Conservation (phyloP, 2,797 vertebrate species). For the Acanthurus leucopareius region DNA sequence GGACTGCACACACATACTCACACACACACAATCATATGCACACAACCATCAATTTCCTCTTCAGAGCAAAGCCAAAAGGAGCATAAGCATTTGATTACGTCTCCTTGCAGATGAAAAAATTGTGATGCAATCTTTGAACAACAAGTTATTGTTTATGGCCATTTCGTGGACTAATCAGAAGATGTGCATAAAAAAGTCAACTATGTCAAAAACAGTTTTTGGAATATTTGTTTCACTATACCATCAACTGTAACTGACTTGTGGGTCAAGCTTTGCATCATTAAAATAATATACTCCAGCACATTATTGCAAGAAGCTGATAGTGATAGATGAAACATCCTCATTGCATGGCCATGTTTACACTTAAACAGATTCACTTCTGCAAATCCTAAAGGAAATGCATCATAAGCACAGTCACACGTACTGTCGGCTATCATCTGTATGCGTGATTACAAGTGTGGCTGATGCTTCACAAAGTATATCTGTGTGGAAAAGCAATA, state of each 20-base stretch:
- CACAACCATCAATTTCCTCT: slow-evolving; percentile 67
- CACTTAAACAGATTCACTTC: background rate
- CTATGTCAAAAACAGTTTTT: background rate
- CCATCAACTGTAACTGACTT: background rate
- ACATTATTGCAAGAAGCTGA: slow-evolving; percentile 4
- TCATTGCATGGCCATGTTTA: background rate
- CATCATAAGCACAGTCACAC: background rate
- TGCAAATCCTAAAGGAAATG: slow-evolving; percentile 16
- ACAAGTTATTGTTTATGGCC: slow-evolving; percentile 11
- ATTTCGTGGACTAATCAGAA: slow-evolving; percentile 6
- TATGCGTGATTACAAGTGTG: slow-evolving; percentile 31
- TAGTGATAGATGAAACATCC: background rate
- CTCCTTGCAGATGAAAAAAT: slow-evolving; percentile 46
- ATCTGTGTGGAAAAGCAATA: slow-evolving; percentile 65
- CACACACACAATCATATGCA: slow-evolving; percentile 34
- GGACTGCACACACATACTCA: slow-evolving; percentile 33
- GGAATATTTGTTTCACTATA: background rate
- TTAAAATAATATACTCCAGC: slow-evolving; percentile 12
- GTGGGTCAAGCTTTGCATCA: slow-evolving; percentile 1
- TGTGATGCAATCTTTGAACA: slow-evolving; percentile 32
- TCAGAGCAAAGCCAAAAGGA: slow-evolving; percentile 59
- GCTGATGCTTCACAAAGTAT: slow-evolving; percentile 40
- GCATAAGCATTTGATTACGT: slow-evolving; percentile 64
- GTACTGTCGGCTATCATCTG: background rate
- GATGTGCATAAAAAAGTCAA: background rate